Evolutionary conservation across 2,113 vertebrate genomes (phyloP).

Genomic region (Geothlypis trichas): DNA sequence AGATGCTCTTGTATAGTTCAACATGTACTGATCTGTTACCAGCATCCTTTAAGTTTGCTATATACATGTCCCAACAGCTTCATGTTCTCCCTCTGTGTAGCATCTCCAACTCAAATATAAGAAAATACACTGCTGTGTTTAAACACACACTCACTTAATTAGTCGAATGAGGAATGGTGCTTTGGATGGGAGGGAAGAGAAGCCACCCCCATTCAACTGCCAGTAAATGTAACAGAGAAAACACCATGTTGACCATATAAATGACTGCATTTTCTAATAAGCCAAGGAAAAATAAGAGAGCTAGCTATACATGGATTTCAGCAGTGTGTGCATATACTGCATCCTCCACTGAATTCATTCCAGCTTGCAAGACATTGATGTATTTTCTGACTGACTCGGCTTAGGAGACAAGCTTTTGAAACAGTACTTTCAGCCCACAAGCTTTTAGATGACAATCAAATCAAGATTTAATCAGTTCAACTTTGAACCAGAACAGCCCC

Average conservation of each 20-base stretch:
- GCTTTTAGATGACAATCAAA: conserved; percentile 31
- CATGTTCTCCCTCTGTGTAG: conserved; percentile 9
- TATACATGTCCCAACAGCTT: conserved; percentile 24
- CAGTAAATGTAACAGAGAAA: background rate
- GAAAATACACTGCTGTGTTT: background rate
- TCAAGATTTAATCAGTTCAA: conserved; percentile 32
- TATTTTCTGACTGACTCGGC: conserved; percentile 56
- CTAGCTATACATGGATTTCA: conserved; percentile 48
- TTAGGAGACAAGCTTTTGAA: conserved; percentile 57
- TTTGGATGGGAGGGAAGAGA: conserved; percentile 2
- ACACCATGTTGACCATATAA: conserved; percentile 12
- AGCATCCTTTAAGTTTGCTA: conserved; percentile 68
- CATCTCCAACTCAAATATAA: conserved; percentile 6
- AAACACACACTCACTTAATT: conserved; percentile 39
- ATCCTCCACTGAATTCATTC: conserved; percentile 42
- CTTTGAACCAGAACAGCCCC: conserved; percentile 8
- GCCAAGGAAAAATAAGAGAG: conserved; percentile 22
- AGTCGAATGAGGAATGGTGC: background rate
- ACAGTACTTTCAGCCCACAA: conserved; percentile 22
- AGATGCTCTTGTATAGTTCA: background rate
- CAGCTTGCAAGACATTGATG: conserved; percentile 48
- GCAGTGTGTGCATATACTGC: background rate
- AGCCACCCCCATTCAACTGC: background rate
- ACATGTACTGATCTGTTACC: conserved; percentile 41
- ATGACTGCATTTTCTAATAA: conserved; percentile 1